Evolutionary conservation across 2,888 invertebrate species (phyloP).

Genomic region (Nemapogon koenigi): DNA sequence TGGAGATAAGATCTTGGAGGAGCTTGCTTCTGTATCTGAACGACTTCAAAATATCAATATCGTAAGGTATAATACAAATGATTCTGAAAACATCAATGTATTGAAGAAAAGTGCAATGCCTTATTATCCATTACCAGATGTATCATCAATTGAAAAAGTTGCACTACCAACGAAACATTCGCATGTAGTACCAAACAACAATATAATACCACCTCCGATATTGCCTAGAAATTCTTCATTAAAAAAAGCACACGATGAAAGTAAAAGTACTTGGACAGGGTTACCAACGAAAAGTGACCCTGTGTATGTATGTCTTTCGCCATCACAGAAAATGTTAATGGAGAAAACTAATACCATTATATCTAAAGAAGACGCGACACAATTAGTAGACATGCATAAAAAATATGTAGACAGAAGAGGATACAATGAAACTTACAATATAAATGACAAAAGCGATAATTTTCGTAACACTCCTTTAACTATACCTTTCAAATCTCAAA

Average conservation of each 20-base stretch:
- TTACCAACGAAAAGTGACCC: conserved; percentile 66
- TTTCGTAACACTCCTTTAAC: conserved; percentile 23
- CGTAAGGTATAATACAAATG: conserved; percentile 15
- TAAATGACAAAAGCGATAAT: conserved; percentile 20
- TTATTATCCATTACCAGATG: conserved; percentile 46
- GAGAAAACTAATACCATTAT: conserved; percentile 60
- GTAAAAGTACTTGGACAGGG: conserved; percentile 62
- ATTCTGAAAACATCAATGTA: neutral
- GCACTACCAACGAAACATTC: conserved; percentile 29
- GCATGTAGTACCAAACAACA: conserved; percentile 23
- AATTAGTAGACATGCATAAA: conserved; percentile 71
- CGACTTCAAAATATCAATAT: conserved; percentile 47
- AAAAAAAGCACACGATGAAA: conserved; percentile 41
- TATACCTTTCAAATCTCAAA: conserved; percentile 54
- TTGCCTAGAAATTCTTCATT: conserved; percentile 49
- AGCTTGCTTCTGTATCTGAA: conserved; percentile 69
- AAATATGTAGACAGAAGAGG: conserved; percentile 72
- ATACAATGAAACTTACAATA: conserved; percentile 47
- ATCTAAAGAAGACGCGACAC: conserved; percentile 61
- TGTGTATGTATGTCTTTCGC: conserved; percentile 73
- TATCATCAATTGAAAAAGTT: conserved; percentile 50
- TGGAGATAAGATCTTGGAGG: conserved; percentile 72
- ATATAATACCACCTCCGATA: conserved; percentile 35
- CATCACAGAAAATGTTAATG: conserved; percentile 70
- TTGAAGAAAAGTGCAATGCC: neutral